These are phyloP conservation scores for Adrianichthys oophorus DNA, from an alignment of 2,797 vertebrate genomes.

Conservation along the genomic window DNA sequence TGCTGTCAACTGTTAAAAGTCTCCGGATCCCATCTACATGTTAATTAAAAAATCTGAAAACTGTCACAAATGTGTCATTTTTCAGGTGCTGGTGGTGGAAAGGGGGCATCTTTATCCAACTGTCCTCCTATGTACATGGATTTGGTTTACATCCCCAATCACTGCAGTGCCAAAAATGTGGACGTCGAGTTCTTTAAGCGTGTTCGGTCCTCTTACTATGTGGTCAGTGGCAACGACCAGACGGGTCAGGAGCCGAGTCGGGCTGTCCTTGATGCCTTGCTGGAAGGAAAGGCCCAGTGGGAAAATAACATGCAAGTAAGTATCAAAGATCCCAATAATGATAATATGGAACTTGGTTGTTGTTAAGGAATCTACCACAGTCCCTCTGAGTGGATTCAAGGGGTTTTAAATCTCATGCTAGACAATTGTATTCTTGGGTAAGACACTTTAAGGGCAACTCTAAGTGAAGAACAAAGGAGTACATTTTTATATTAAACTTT, in stretches of 20 bases:
- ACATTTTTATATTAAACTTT: too few relatives aligned
- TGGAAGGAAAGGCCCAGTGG: constrained; percentile 96
- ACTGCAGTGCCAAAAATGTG: constrained; percentile 95
- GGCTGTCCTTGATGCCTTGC: constrained; percentile 89
- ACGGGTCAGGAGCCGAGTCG: constrained; percentile 91
- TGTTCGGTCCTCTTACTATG: constrained; percentile 94
- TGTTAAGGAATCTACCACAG: too few relatives aligned
- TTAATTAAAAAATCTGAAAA: neutral
- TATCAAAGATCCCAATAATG: neutral
- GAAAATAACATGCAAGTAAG: constrained; percentile 92
- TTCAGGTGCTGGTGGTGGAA: constrained; percentile 82
- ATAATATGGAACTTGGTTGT: too few relatives aligned
- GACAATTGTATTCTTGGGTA: too few relatives aligned
- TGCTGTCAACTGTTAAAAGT: too few relatives aligned
- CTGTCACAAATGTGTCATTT: neutral
- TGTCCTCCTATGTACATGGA: constrained; percentile 96
- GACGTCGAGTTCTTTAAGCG: constrained; percentile 96
- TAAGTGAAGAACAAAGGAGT: too few relatives aligned
- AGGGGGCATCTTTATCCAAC: constrained; percentile 80
- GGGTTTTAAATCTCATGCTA: too few relatives aligned
- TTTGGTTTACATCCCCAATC: constrained; percentile 97
- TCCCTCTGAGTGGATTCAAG: too few relatives aligned
- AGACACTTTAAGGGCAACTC: too few relatives aligned
- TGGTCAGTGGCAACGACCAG: constrained; percentile 94
- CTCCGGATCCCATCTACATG: too few relatives aligned